Evolutionary conservation across 1,140 invertebrate species (phyloP).

Genomic region (Calycopis cecrops): DNA sequence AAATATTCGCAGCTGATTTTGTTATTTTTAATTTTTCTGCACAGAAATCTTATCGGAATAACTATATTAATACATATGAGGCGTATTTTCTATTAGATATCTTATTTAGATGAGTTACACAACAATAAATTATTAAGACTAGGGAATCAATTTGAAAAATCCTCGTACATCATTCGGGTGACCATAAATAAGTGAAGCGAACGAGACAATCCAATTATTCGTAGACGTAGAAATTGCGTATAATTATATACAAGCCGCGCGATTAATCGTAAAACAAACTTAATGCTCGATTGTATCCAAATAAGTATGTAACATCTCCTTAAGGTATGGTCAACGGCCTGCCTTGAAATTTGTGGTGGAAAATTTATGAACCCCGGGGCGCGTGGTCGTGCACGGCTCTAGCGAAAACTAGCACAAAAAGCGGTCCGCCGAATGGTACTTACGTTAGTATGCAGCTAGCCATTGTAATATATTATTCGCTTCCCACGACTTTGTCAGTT

Average conservation of each 20-base stretch:
- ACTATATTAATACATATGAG: no score
- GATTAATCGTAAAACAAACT: background rate
- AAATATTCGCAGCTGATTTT: no score
- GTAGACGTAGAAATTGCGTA: constrained; percentile 10
- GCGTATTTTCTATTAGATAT: no score
- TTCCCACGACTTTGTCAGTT: no score
- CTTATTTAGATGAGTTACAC: no score
- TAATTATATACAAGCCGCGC: background rate
- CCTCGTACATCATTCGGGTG: background rate
- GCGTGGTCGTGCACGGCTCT: constrained; percentile 13
- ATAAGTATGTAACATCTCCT: background rate
- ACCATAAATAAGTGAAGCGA: background rate
- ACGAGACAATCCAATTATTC: background rate
- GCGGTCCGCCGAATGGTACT: constrained; percentile 29
- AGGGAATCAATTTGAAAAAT: no score
- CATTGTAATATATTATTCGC: background rate
- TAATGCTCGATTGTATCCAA: constrained; percentile 5
- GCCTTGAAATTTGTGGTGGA: constrained; percentile 26
- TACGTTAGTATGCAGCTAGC: constrained; percentile 25
- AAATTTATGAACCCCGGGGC: constrained; percentile 29
- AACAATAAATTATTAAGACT: no score
- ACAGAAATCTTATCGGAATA: no score
- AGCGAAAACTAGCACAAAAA: constrained; percentile 29
- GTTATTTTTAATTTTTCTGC: no score
- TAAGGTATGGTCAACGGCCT: constrained; percentile 25